A percentile compares a stretch with the other conserved stretches of the same genome.
These are phyloP conservation scores for Acleris laterana DNA, from an alignment of 2,888 invertebrate genomes.

Conservation along the genomic window DNA sequence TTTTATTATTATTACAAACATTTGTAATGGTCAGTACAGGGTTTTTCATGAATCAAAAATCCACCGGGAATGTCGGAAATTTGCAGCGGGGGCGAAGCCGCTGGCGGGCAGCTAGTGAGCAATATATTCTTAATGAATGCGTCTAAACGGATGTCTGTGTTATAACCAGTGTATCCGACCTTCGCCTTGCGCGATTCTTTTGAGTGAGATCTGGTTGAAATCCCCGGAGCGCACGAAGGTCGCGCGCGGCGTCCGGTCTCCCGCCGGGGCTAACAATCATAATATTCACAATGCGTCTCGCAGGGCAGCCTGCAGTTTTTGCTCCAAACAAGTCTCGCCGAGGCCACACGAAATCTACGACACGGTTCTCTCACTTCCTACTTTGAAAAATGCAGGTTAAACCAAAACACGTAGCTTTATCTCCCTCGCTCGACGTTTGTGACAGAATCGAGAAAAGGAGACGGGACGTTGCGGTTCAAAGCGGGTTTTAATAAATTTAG, in stretches of 20 bases:
- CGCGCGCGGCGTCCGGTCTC: slow-evolving; percentile 57
- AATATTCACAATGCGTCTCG: slow-evolving; percentile 59
- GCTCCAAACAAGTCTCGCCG: slow-evolving; percentile 46
- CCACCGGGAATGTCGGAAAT: no score
- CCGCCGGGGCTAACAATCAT: slow-evolving; percentile 40
- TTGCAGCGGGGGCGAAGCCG: no score
- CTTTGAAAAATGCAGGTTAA: slow-evolving; percentile 36
- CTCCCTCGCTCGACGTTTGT: background rate
- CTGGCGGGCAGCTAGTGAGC: no score
- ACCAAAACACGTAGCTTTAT: slow-evolving; percentile 29
- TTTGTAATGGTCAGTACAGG: no score
- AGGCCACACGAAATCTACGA: slow-evolving; percentile 51
- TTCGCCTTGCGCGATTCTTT: slow-evolving; percentile 6
- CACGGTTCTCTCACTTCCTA: slow-evolving; percentile 57
- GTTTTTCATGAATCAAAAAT: no score
- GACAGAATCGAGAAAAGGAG: background rate
- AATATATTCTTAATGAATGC: no score
- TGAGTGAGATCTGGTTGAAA: slow-evolving; percentile 54
- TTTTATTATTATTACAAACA: no score
- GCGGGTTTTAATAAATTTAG: slow-evolving; percentile 1
- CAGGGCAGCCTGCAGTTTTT: slow-evolving; percentile 57
- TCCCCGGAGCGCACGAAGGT: slow-evolving; percentile 57
- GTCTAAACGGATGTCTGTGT: no score
- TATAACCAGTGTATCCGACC: background rate
- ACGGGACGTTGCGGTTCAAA: background rate